Conservation (phyloP, 2,113 vertebrate species). For the Indri indri region DNA sequence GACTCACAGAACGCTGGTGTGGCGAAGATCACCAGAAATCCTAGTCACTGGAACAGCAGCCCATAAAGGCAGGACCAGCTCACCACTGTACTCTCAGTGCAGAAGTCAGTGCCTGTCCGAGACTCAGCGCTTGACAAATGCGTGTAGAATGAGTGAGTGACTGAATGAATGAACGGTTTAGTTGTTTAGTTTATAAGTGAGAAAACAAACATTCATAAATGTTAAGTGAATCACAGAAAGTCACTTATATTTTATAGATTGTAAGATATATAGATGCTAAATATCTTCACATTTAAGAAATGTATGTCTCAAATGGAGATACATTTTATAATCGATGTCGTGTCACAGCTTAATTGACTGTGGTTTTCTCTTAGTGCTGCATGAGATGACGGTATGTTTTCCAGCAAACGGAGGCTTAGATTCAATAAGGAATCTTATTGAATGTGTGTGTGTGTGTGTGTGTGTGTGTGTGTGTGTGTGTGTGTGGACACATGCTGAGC, state of each 20-base stretch:
- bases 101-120: neutral
- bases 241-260: neutral
- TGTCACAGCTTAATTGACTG: neutral
- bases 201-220: neutral
- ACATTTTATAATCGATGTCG: neutral
- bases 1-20: neutral
- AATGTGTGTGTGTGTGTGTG: too few relatives aligned
- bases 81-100: neutral
- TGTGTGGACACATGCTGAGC: neutral
- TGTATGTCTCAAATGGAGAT: neutral
- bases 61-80: neutral
- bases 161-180: neutral
- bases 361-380: neutral
- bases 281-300: neutral
- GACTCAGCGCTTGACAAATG: neutral
- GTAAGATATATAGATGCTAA: neutral
- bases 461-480: too few relatives aligned
- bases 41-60: neutral
- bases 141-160: neutral
- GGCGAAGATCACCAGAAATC: neutral
- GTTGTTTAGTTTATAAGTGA: neutral
- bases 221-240: neutral
- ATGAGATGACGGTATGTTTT: neutral
- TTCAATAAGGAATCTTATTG: neutral
- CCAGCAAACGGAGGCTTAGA: neutral